Conservation (phyloP, 2,113 vertebrate species). For the Megaceryle maxima region DNA sequence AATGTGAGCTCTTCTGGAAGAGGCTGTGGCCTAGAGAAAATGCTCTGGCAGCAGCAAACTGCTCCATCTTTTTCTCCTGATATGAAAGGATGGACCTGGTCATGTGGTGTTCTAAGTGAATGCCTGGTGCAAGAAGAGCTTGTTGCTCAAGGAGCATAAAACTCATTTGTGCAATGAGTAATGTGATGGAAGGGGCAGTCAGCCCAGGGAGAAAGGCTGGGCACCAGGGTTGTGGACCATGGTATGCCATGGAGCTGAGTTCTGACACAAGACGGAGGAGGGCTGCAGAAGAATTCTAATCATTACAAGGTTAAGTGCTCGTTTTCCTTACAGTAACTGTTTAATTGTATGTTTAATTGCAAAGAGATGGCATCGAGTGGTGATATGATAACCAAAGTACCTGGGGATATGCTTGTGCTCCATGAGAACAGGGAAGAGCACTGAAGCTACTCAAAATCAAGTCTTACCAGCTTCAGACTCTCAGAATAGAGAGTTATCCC, state of each 20-base stretch:
- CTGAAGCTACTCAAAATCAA: not conserved
- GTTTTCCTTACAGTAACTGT: not conserved
- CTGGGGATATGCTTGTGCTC: not conserved
- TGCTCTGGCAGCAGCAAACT: not conserved
- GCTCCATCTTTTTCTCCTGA: not conserved
- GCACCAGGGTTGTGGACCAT: not conserved
- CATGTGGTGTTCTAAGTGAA: not conserved
- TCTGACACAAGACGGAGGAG: not conserved
- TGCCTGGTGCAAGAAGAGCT: not conserved
- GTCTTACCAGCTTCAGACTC: not conserved
- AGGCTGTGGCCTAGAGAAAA: not conserved
- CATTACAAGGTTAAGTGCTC: not conserved
- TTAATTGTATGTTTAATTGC: not conserved
- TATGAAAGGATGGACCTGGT: not conserved
- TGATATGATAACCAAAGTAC: not conserved
- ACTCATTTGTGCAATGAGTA: not conserved
- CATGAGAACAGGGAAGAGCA: not conserved
- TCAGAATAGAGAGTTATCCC: not conserved
- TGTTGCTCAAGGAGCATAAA: not conserved
- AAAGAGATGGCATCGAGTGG: not conserved
- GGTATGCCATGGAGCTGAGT: not conserved
- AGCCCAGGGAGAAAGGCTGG: not conserved
- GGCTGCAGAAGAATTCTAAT: not conserved
- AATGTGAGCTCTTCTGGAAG: not conserved
- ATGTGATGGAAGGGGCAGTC: not conserved